phyloP scores from a whole-genome alignment of 2,113 vertebrate species.

The Anthoscopus minutus region DNA sequence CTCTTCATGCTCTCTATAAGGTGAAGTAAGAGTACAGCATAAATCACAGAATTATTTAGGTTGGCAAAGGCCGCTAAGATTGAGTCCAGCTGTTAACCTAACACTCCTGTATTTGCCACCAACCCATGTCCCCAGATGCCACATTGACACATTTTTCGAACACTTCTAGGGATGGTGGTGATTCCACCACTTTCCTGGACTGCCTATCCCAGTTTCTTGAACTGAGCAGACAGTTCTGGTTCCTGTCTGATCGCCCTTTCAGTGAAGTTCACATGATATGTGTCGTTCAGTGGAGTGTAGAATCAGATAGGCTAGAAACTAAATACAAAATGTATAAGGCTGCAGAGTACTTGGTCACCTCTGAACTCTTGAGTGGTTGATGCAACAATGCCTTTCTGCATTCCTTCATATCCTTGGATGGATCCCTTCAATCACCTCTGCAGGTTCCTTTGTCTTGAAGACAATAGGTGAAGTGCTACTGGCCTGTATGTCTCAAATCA shows the following conservation, averaged over 20 bases:
- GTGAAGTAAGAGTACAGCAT: background rate
- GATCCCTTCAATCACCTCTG: background rate
- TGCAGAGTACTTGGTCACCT: background rate
- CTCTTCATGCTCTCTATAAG: background rate
- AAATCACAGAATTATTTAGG: background rate
- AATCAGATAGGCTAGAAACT: background rate
- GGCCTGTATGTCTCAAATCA: background rate
- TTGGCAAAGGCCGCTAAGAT: background rate
- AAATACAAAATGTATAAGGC: background rate
- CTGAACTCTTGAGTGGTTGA: background rate
- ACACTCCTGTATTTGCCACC: rapidly evolving
- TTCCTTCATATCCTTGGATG: background rate
- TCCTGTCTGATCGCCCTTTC: background rate
- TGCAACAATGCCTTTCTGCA: background rate
- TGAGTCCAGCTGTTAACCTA: background rate
- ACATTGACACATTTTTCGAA: background rate
- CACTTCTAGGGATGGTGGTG: background rate
- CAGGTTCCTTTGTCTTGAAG: background rate
- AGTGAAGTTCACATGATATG: background rate
- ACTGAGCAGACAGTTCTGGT: background rate
- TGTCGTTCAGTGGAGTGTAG: background rate
- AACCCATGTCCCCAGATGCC: background rate
- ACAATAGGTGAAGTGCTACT: background rate
- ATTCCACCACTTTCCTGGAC: background rate
- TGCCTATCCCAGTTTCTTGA: background rate